Conservation (phyloP, 2,888 invertebrate genomes). For the Drosophila mimetica region DNA sequence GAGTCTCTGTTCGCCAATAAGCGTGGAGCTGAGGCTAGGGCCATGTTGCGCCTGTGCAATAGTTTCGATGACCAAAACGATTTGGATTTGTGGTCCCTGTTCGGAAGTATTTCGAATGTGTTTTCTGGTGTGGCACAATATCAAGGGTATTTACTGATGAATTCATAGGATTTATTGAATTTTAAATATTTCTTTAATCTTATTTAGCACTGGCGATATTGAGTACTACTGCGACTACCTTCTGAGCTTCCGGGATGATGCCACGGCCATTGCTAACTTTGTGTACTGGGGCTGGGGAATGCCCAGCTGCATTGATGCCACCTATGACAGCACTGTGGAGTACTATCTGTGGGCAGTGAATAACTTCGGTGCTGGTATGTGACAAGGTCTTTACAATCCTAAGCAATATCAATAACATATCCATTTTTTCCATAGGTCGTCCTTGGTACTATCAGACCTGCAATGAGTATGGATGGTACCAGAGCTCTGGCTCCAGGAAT, state of each 20-base stretch:
- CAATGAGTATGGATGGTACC: conserved; percentile 93
- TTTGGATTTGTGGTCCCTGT: conserved; percentile 81
- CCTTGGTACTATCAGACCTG: conserved; percentile 94
- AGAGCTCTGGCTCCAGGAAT: conserved; percentile 87
- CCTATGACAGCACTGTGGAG: conserved; percentile 63
- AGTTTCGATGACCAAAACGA: conserved; percentile 77
- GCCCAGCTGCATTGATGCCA: conserved; percentile 66
- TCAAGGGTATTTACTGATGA: conserved; percentile 65
- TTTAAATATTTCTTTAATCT: too few species aligned
- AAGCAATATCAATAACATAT: neutral
- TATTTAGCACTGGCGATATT: conserved; percentile 8
- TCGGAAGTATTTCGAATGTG: conserved; percentile 77
- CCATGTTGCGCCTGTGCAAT: conserved; percentile 80
- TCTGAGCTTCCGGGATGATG: conserved; percentile 68
- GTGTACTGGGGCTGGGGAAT: conserved; percentile 45
- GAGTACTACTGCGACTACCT: conserved; percentile 63
- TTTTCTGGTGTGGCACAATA: conserved; percentile 80
- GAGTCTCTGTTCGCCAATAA: conserved; percentile 74
- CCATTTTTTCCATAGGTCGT: conserved; percentile 85
- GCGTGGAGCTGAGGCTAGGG: conserved; percentile 73
- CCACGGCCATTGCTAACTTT: conserved; percentile 73
- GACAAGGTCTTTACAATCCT: neutral
- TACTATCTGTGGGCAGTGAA: conserved; percentile 58
- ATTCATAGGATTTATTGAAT: too few species aligned
- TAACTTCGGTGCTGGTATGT: conserved; percentile 63